Base-by-base conservation (phyloP, 2,888 invertebrate species). In the Synergus gifuensis region DNA sequence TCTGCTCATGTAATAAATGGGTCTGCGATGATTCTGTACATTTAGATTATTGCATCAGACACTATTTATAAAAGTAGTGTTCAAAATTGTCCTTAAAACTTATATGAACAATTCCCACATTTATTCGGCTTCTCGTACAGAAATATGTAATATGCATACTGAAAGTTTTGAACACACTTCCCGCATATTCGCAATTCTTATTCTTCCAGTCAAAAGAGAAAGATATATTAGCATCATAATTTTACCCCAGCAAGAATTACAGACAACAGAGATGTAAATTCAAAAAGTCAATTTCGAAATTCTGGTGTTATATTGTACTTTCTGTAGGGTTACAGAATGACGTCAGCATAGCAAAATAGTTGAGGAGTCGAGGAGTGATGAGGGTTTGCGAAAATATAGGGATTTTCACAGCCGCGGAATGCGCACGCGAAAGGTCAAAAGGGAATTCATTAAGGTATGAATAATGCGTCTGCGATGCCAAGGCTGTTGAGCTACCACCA, bases 391-490 rank as follows among this genome's bases (percentile, higher is more conserved):
- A 80, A 82, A 82, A 58, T 79, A 82, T 79, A 81, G 77, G 81
- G 82, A 83, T 83, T 82, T 83, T 85, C 81, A 69, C 46, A 69
- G 81, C 82, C 80, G 79, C 81, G 82, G 82, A 82, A 79, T 81
- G 82, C 81, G 80, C 81, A 80, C 81, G 82, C 83, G 82, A 82
- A 82, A 86, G 84, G 83, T 85, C 86, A 85, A 87, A 88, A 88
- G 88, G 88, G 90, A 91, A 91, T 91, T 91, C 90, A 90, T 91
- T 90, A 91, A 89, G 90, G 89, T 91, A 91, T 91, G 91, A 91
- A 90, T 91, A 91, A 91, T 89, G 90, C 90, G 91, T 91, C 90
- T 90, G 90, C 90, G 90, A 91, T 90, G 91, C 90, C 90, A 91
- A 91, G 91, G 90, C 89, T 90, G 89, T 86, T 86, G 84, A 82